A percentile compares a stretch with the other conserved stretches of the same genome.
These are phyloP conservation scores for Fukomys damarensis DNA, from an alignment of 2,113 vertebrate species.

Conservation along the genomic window DNA sequence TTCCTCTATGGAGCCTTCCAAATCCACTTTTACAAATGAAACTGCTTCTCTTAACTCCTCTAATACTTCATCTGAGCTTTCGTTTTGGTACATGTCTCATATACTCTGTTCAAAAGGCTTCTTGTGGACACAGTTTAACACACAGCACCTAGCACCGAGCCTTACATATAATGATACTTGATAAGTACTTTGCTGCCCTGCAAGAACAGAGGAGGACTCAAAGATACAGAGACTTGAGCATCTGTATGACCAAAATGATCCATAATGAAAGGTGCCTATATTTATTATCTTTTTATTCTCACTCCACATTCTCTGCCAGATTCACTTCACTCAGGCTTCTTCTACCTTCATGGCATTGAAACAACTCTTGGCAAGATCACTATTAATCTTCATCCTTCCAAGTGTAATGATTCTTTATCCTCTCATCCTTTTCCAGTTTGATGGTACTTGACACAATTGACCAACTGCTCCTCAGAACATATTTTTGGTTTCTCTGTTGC, in stretches of 20 bases:
- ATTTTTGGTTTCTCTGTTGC: neutral
- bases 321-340: neutral
- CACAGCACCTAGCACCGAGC: neutral
- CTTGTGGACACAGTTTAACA: constrained; percentile 22
- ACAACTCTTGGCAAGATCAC: neutral
- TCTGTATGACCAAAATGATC: neutral
- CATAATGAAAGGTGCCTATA: neutral
- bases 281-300: neutral
- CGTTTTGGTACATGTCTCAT: neutral
- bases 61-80: neutral
- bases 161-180: neutral
- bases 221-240: neutral
- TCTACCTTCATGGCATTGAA: neutral
- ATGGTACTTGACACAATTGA: neutral
- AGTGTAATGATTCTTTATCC: neutral
- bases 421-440: neutral
- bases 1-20: neutral
- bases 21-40: constrained; percentile 15
- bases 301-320: neutral
- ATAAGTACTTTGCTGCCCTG: neutral
- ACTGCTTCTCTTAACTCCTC: neutral
- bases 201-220: neutral
- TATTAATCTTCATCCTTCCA: neutral
- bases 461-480: neutral
- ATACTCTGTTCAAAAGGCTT: constrained; percentile 36